Evolutionary conservation across 2,888 invertebrate genomes (phyloP).

Genomic region (Suillia variegata): DNA sequence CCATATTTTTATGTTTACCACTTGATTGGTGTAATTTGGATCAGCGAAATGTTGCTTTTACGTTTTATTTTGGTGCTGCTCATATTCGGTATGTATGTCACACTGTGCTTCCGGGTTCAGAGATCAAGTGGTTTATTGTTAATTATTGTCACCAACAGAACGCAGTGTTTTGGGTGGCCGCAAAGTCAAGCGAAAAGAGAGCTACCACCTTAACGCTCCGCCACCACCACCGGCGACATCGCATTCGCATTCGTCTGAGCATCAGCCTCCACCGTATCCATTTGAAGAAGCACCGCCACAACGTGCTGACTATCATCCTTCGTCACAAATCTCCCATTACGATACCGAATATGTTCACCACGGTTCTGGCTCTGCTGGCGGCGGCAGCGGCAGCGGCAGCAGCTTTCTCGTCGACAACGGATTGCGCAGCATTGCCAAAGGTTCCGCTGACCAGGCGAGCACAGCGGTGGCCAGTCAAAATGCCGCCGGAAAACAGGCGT

Average conservation of each 20-base stretch:
- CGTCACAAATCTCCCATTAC: conserved; percentile 26
- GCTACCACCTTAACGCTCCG: conserved; percentile 38
- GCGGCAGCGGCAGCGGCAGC: conserved; percentile 22
- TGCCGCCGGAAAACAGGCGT: conserved; percentile 78
- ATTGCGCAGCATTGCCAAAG: conserved; percentile 72
- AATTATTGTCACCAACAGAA: conserved; percentile 23
- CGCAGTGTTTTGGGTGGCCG: conserved; percentile 38
- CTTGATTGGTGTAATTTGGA: no score
- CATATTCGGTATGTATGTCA: conserved; percentile 38
- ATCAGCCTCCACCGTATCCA: conserved; percentile 37
- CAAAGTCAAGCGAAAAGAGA: conserved; percentile 46
- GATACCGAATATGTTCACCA: conserved; percentile 35
- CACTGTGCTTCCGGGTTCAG: background rate
- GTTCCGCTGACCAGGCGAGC: conserved; percentile 77
- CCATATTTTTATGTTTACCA: no score
- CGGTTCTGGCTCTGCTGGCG: conserved; percentile 17
- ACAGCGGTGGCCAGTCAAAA: conserved; percentile 75
- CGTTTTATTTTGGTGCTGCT: conserved; percentile 36
- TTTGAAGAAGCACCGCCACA: conserved; percentile 41
- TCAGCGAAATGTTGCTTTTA: conserved; percentile 36
- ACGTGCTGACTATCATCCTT: background rate
- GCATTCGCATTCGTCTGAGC: background rate
- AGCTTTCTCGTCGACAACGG: conserved; percentile 68
- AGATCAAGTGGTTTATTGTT: conserved; percentile 9
- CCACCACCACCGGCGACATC: conserved; percentile 30